Conservation (phyloP, 1,140 invertebrate genomes). For the Drosophila navojoa region DNA sequence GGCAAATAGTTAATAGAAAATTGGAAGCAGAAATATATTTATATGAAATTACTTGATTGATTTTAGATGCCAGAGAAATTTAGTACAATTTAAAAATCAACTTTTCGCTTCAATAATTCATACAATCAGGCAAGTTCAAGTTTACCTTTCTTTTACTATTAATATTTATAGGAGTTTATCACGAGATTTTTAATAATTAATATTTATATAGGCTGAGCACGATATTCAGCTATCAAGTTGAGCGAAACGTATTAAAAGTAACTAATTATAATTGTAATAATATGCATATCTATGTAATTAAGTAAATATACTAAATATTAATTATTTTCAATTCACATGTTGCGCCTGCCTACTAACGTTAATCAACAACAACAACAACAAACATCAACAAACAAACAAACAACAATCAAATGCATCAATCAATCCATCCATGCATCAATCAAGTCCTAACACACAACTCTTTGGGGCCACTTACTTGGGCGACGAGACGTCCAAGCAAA, state of each 20-base stretch:
- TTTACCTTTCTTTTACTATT: background rate
- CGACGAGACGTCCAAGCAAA: conserved; percentile 60
- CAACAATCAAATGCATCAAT: conserved; percentile 31
- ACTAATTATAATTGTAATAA: conserved; percentile 3
- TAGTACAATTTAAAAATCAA: too few relatives aligned
- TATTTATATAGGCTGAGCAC: background rate
- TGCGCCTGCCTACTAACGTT: conserved; percentile 53
- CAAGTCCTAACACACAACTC: conserved; percentile 83
- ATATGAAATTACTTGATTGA: too few relatives aligned
- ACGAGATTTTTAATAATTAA: background rate
- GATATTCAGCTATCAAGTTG: background rate
- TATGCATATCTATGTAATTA: conserved; percentile 7
- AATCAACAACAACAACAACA: conserved; percentile 33
- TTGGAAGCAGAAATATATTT: too few relatives aligned
- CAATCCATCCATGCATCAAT: conserved; percentile 32
- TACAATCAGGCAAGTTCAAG: background rate
- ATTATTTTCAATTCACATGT: conserved; percentile 59
- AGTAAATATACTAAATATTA: conserved; percentile 14
- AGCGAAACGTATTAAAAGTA: conserved; percentile 3
- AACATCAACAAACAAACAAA: conserved; percentile 14
- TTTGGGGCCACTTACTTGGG: conserved; percentile 82
- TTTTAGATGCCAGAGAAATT: too few relatives aligned
- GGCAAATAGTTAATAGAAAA: background rate
- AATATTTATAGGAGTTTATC: background rate
- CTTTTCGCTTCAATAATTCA: background rate